phyloP scores from a whole-genome alignment of 2,797 vertebrate species.

The Sus cebifrons region DNA sequence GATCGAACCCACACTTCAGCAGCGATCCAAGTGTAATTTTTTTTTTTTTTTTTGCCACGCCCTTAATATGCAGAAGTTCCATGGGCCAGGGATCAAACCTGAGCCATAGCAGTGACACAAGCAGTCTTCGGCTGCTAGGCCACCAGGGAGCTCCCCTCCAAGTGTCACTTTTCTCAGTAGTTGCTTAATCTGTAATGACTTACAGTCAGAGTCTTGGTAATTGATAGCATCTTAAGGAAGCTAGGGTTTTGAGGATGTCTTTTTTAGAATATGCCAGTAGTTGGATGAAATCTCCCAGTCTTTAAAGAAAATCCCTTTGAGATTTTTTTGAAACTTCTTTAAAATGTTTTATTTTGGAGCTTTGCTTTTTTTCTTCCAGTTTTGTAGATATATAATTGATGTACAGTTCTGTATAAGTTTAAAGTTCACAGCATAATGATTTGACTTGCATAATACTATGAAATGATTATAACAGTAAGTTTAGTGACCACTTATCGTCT shows the following conservation, averaged over 20 bases:
- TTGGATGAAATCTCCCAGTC: slow-evolving; percentile 56
- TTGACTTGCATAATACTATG: background rate
- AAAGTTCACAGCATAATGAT: background rate
- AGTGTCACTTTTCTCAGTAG: slow-evolving; percentile 51
- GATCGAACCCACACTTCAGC: no score
- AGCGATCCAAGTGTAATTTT: slow-evolving; percentile 37
- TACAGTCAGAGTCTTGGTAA: slow-evolving; percentile 29
- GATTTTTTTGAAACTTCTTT: slow-evolving; percentile 47
- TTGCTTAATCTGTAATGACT: background rate
- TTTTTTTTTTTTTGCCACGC: background rate
- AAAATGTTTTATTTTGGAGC: slow-evolving; percentile 1
- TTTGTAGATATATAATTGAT: background rate
- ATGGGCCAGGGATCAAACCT: no score
- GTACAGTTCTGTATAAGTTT: background rate
- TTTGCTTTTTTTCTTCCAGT: background rate
- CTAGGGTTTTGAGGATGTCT: slow-evolving; percentile 37
- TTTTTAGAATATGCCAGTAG: background rate
- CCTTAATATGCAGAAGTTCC: no score
- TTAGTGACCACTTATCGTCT: background rate
- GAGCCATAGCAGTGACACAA: no score
- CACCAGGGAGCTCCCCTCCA: background rate
- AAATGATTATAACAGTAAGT: background rate
- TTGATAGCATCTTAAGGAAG: slow-evolving; percentile 47
- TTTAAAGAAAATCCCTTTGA: slow-evolving; percentile 61
- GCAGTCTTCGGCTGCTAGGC: no score